Evolutionary conservation across 2,797 vertebrate genomes (phyloP).

Genomic region (Sphaeramia orbicularis): DNA sequence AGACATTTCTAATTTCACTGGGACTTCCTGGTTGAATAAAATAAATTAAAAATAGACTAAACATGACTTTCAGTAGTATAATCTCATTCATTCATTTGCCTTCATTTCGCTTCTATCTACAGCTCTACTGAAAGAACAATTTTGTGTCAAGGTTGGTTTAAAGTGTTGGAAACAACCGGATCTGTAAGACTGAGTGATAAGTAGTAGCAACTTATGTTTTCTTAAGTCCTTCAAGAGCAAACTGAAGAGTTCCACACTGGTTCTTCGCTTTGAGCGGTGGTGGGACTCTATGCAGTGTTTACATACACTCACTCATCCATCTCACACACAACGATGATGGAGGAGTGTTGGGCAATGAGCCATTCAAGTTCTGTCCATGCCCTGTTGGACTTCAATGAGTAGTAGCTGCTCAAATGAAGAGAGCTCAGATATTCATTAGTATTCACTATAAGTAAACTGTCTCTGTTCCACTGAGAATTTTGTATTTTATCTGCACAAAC

Average conservation of each 20-base stretch:
- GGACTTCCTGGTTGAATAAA: too few species aligned
- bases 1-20: too few species aligned
- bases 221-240: slow-evolving; percentile 62
- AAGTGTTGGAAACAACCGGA: slow-evolving; percentile 47
- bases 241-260: slow-evolving; percentile 60
- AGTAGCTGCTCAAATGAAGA: slow-evolving; percentile 65
- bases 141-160: slow-evolving; percentile 21
- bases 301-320: slow-evolving; percentile 76
- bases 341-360: slow-evolving; percentile 77
- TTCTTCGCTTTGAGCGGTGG: slow-evolving; percentile 51
- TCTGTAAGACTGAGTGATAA: slow-evolving; percentile 49
- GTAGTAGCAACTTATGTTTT: slow-evolving; percentile 51
- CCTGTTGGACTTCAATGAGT: slow-evolving; percentile 74
- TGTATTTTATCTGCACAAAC: too few species aligned
- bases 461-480: background rate
- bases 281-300: slow-evolving; percentile 66
- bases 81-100: slow-evolving; percentile 14
- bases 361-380: slow-evolving; percentile 68
- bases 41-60: too few species aligned
- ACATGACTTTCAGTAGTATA: background rate
- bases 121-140: slow-evolving; percentile 10
- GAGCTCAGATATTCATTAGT: slow-evolving; percentile 48
- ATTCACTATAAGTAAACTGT: slow-evolving; percentile 5
- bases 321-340: slow-evolving; percentile 63
- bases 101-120: slow-evolving; percentile 1